phyloP scores from a whole-genome alignment of 1,140 invertebrate species.

The Anoplophora glabripennis region DNA sequence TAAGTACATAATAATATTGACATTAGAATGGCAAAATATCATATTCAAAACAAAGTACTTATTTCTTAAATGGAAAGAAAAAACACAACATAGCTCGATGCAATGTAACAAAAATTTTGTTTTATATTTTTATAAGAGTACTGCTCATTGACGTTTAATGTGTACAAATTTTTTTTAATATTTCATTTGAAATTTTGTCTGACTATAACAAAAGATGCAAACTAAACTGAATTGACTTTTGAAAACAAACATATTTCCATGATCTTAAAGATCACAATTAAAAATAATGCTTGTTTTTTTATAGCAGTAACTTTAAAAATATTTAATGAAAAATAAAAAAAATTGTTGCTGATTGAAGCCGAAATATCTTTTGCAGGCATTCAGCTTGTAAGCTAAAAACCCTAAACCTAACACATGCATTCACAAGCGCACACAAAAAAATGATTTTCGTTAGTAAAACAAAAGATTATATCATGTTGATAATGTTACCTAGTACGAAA shows the following conservation, averaged over 20 bases:
- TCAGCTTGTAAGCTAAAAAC: slow-evolving; percentile 24
- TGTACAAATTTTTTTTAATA: too few species aligned
- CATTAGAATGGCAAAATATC: not conserved
- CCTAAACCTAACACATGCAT: slow-evolving; percentile 40
- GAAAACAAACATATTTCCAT: too few species aligned
- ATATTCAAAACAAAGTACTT: not conserved
- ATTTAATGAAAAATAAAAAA: not conserved
- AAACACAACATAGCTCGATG: too few species aligned
- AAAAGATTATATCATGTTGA: slow-evolving; percentile 28
- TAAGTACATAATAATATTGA: not conserved
- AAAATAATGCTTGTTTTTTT: too few species aligned
- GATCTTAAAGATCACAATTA: too few species aligned
- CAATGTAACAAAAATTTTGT: too few species aligned
- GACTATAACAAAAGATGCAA: too few species aligned
- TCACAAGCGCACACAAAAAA: slow-evolving; percentile 40
- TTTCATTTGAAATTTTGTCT: too few species aligned
- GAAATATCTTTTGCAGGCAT: not conserved
- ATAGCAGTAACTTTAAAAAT: too few species aligned
- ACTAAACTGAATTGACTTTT: too few species aligned
- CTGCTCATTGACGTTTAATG: not conserved
- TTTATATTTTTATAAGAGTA: too few species aligned
- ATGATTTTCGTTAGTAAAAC: slow-evolving; percentile 34
- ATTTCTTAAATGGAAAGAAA: not conserved
- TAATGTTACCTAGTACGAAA: slow-evolving; percentile 37
- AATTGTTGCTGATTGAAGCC: too few species aligned